Evolutionary conservation across 35 echinoderm and acorn worm genomes (phyloP).

Genomic region (Holothuria glaberrima): DNA sequence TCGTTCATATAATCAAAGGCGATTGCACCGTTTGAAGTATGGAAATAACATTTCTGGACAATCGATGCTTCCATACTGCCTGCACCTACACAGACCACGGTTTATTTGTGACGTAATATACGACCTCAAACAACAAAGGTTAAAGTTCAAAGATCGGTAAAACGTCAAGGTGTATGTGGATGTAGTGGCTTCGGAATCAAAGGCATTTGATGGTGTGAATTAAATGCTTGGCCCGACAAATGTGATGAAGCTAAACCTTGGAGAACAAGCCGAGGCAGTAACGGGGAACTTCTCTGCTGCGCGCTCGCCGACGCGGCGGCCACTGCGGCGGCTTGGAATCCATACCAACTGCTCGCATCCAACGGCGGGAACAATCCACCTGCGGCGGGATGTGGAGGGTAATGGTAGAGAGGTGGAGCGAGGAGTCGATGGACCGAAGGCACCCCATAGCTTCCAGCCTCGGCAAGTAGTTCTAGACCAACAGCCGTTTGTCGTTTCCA

Average conservation of each 20-base stretch:
- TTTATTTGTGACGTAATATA: no score
- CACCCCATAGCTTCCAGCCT: constrained; percentile 86
- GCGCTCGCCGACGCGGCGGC: constrained; percentile 38
- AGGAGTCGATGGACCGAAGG: constrained; percentile 93
- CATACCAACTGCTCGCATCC: constrained; percentile 52
- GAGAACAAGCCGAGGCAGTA: constrained; percentile 32
- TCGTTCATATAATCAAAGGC: no score
- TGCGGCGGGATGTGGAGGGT: constrained; percentile 70
- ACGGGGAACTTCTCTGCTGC: constrained; percentile 39
- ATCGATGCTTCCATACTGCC: no score
- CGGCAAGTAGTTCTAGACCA: constrained; percentile 91
- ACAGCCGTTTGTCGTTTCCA: constrained; percentile 99
- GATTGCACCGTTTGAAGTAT: no score
- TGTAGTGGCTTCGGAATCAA: constrained; percentile 52
- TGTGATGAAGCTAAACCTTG: constrained; percentile 47
- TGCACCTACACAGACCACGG: no score
- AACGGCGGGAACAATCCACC: constrained; percentile 30
- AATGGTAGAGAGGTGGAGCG: constrained; percentile 85
- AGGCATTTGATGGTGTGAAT: constrained; percentile 41
- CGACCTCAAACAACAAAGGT: no score
- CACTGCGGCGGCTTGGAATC: constrained; percentile 52
- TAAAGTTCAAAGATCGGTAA: no score
- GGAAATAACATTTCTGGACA: no score
- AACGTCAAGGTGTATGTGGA: constrained; percentile 53
- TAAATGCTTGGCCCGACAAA: constrained; percentile 38